Evolutionary conservation across 2,888 invertebrate genomes (phyloP).

Genomic region (Harpagoxenus sublaevis): DNA sequence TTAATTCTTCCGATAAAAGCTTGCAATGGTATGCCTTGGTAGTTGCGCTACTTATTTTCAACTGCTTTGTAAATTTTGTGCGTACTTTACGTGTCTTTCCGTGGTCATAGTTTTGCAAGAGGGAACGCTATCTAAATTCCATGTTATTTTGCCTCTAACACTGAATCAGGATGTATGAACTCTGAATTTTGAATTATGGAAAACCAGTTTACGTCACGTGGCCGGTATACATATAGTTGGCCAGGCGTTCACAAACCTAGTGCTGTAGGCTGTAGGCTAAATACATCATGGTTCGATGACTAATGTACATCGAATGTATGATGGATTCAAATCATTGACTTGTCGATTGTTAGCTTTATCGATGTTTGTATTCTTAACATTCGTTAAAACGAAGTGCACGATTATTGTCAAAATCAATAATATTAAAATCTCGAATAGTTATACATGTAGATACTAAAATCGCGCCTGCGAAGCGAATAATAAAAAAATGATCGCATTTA

Average conservation of each 20-base stretch:
- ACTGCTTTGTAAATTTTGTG: neutral
- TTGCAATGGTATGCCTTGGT: neutral
- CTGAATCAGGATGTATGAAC: neutral
- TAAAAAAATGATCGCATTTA: constrained; percentile 28
- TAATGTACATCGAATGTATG: constrained; percentile 45
- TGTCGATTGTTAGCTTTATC: neutral
- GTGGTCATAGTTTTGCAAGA: neutral
- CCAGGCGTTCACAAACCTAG: constrained; percentile 16
- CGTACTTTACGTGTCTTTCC: neutral
- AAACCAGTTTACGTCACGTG: constrained; percentile 3
- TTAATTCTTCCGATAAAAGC: constrained; percentile 5
- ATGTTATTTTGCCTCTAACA: neutral
- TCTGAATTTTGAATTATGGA: neutral
- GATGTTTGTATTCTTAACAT: neutral
- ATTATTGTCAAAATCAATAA: neutral
- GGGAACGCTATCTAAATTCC: neutral
- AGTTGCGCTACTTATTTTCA: neutral
- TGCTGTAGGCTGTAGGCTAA: constrained; percentile 30
- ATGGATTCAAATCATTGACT: constrained; percentile 42
- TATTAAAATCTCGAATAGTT: constrained; percentile 24
- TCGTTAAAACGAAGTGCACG: neutral
- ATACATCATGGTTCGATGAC: constrained; percentile 28
- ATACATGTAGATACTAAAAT: neutral
- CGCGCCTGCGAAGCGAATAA: neutral
- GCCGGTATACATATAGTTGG: neutral